Evolutionary conservation across 2,888 invertebrate genomes (phyloP), one percentile per base, ranked within the genome.

Genomic region (Drosophila hamatofila): DNA sequence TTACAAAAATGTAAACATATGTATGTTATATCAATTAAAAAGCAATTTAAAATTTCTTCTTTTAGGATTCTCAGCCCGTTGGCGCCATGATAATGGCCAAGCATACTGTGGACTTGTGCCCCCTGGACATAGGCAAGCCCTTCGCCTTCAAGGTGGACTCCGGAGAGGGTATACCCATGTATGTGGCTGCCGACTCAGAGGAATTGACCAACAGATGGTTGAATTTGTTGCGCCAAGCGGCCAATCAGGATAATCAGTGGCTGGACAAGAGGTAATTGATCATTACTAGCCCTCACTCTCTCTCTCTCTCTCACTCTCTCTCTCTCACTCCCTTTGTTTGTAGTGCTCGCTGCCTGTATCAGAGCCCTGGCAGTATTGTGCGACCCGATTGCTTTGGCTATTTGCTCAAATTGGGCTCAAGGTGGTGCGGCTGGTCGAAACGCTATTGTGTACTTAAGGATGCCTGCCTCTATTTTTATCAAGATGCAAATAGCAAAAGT

Each of bases 401-500:
- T 92, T 94, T 98, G 67, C 95, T 96, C 93, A 98, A 98, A 93
- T 94, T 98, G 76, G 96, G 96, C 57, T 96, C 96, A 69, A 96
- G 96, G 87, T 96, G 97, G 94, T 96, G 97, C 90, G 96, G 97
- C 23, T 98, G 98, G 98, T 96, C 96, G 72, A 96, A 97, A 89
- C 95, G 98, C 59, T 98, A 98, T 93, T 98, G 98, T 94, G 97
- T 99, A 39, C 94, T 98, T 51, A 98, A 98, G 93, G 98, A 98
- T 92, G 98, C 98, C 48, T 98, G 98, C 84, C 94, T 98, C 27
- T 98, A 98, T 93, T 98, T 98, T 93, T 98, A 98, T 93, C 96
- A 96, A 81, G 97, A 98, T 92, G 96, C 96, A 5, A 96, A 96
- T 91, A 96, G 98, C 86, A 96, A 96, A 92, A 96, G 95, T 91